These are phyloP conservation scores for Acanthacorydalis orientalis DNA, from an alignment of 2,888 invertebrate species.

Conservation along the genomic window DNA sequence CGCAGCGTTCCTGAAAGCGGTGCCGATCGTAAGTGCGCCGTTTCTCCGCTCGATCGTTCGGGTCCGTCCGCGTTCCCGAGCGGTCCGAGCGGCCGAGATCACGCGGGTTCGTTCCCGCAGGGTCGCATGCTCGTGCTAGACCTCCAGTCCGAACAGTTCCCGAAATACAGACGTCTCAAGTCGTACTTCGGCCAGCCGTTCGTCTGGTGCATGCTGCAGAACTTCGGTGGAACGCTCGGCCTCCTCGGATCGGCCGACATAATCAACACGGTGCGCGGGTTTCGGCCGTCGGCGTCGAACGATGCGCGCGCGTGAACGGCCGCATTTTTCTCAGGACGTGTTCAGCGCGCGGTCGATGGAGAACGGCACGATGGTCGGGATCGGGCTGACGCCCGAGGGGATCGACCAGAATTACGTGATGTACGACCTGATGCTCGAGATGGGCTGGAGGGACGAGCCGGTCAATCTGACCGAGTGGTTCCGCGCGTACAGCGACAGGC, in stretches of 20 bases:
- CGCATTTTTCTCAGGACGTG: conserved; percentile 33
- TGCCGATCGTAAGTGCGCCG: conserved; percentile 35
- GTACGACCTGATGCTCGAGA: conserved; percentile 81
- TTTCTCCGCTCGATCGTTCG: neutral
- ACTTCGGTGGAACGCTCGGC: conserved; percentile 89
- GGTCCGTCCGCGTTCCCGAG: too few relatives aligned
- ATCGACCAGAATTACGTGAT: conserved; percentile 90
- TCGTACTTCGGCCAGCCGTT: conserved; percentile 89
- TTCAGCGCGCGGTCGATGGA: conserved; percentile 37
- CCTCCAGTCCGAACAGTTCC: conserved; percentile 72
- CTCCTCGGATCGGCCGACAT: conserved; percentile 69
- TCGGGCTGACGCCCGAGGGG: conserved; percentile 85
- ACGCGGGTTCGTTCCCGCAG: conserved; percentile 21
- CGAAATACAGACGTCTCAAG: conserved; percentile 54
- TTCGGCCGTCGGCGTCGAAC: too few relatives aligned
- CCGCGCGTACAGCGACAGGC: too few relatives aligned
- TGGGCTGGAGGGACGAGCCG: conserved; percentile 47
- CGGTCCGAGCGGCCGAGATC: too few relatives aligned
- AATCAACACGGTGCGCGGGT: conserved; percentile 39
- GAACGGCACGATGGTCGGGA: conserved; percentile 75
- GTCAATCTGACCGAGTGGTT: conserved; percentile 48
- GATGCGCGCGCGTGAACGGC: neutral
- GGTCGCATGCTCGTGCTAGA: conserved; percentile 79
- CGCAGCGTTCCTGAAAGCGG: conserved; percentile 44
- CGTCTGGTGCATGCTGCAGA: conserved; percentile 94